Evolutionary conservation across 2,113 vertebrate genomes (phyloP), one percentile per base, ranked within the genome.

Genomic region (Plecotus auritus): DNA sequence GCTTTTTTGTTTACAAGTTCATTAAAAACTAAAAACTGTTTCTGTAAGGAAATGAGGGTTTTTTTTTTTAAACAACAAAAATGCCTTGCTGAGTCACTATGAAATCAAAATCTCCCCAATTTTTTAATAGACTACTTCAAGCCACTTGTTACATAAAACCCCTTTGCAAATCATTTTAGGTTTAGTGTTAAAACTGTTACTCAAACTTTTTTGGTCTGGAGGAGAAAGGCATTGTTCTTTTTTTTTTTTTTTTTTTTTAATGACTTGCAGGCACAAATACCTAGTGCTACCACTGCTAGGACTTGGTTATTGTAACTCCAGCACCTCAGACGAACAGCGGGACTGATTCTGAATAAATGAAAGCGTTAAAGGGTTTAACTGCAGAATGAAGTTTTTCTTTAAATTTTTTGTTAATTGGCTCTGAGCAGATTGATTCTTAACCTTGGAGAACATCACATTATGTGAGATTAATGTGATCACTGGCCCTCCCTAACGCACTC

Each of bases 1-100:
- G 97, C 98, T 98, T 98, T 98, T 99, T 99, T 98, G 98, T 99
- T 99, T 99, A 98, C 98, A 99, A 98, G 98, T 99, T 99, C 98
- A 98, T 98, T 98, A 99, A 98, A 98, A 98, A 98, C 98, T 98
- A 98, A 98, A 98, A 98, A 97, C 94, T 97, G 96, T 98, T 99
- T 99, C 98, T 98, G 97, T 99, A 98, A 98, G 98, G 98, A 98
- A 98, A 98, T 98, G 96, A 98, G 95, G 91, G 97, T 97, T 97
- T 98, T 97, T 98, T 97, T 97, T 97, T 97, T 90, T 94, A 98
- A 97, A 98, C 96, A 95, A 94, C 70, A 93, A 94, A 95, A 97
- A 98, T 98, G 98, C 98, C 98, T 98, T 98, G 98, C 97, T 98
- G 97, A 98, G 98, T 98, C 97, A 98, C 95, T 98, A 97, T 96